Percentiles rank a stretch among this genome's conserved stretches.
Conservation (phyloP, 2,797 vertebrate genomes). For the Ambastaia sidthimunki region DNA sequence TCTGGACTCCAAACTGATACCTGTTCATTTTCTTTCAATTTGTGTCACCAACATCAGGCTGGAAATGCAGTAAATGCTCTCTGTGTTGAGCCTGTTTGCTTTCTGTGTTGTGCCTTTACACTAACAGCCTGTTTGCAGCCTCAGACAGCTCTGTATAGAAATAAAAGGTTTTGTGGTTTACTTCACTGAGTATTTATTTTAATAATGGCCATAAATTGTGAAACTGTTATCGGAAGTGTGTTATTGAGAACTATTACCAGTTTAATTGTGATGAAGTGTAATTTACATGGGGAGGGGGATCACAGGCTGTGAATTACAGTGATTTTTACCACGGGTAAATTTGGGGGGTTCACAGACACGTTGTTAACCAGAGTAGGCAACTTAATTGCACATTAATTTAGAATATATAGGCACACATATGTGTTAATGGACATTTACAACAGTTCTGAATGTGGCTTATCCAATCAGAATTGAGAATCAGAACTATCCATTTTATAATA, state of each 20-base stretch:
- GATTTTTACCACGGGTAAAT: not conserved
- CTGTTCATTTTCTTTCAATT: constrained; percentile 8
- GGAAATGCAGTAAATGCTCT: not conserved
- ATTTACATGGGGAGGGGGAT: not conserved
- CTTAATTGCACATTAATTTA: no score
- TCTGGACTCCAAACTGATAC: constrained; percentile 23
- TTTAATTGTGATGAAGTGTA: not conserved
- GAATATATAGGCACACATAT: no score
- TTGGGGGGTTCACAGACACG: no score
- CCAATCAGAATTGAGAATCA: no score
- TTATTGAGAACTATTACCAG: no score
- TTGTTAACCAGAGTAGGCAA: no score
- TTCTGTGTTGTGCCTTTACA: not conserved
- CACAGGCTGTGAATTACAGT: not conserved
- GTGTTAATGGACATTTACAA: no score
- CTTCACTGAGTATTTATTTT: not conserved
- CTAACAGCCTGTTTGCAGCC: not conserved
- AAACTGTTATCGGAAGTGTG: not conserved
- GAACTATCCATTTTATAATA: no score
- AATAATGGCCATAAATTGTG: not conserved
- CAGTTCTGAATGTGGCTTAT: no score
- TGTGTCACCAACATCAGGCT: not conserved
- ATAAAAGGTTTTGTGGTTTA: not conserved
- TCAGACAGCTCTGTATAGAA: not conserved
- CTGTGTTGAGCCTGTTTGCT: no score